Conservation (phyloP, 1,140 invertebrate species). For the Probaryconus sp. region DNA sequence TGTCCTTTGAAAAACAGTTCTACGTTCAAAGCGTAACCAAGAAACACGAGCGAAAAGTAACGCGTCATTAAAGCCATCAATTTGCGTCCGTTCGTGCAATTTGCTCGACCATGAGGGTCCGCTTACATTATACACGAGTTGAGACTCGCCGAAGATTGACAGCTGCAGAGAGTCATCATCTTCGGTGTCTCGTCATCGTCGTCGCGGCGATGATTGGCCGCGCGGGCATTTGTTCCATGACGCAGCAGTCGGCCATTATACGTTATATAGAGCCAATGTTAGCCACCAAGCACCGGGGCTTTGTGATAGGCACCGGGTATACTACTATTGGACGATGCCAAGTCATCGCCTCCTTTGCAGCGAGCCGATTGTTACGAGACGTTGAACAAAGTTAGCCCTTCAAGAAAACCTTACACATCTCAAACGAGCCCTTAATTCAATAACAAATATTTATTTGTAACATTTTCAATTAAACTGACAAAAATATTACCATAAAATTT, state of each 20-base stretch:
- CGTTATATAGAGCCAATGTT: slow-evolving; percentile 2
- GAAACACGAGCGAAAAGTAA: slow-evolving; percentile 1
- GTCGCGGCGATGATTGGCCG: slow-evolving; percentile 60
- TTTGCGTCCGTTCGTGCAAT: not conserved
- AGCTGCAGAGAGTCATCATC: slow-evolving; percentile 57
- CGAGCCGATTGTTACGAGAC: slow-evolving; percentile 42
- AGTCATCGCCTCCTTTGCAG: slow-evolving; percentile 69
- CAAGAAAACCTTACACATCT: too few relatives aligned
- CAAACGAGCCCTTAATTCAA: too few relatives aligned
- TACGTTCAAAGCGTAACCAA: slow-evolving; percentile 6
- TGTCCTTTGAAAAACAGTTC: too few relatives aligned
- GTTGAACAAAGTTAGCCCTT: too few relatives aligned
- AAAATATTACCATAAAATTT: too few relatives aligned
- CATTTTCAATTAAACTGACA: too few relatives aligned
- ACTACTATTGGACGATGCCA: slow-evolving; percentile 67
- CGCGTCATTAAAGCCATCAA: slow-evolving; percentile 30
- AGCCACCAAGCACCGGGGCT: not conserved
- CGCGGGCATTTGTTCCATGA: slow-evolving; percentile 75
- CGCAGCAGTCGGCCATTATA: slow-evolving; percentile 69
- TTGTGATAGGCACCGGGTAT: slow-evolving; percentile 39
- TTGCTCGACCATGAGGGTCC: slow-evolving; percentile 4
- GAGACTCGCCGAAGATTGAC: slow-evolving; percentile 34
- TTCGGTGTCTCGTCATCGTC: slow-evolving; percentile 25
- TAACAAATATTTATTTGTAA: too few relatives aligned
- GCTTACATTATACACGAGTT: slow-evolving; percentile 9